phyloP scores from a whole-genome alignment of 2,797 vertebrate species.

The Myioborus miniatus region DNA sequence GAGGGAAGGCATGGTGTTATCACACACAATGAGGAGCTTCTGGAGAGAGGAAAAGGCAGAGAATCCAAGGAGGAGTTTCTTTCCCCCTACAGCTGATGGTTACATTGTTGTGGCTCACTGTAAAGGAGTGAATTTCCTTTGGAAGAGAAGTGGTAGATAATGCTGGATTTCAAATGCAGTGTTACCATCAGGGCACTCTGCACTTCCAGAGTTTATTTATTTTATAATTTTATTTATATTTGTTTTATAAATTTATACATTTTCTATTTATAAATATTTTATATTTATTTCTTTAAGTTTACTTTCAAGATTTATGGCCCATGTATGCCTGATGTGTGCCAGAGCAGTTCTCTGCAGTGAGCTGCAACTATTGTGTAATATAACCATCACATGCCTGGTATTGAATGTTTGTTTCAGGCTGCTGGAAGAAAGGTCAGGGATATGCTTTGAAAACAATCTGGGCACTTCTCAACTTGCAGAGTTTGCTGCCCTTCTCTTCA shows the following conservation, averaged over 20 bases:
- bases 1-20: neutral
- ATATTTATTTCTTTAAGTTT: neutral
- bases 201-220: neutral
- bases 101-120: neutral
- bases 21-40: neutral
- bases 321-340: neutral
- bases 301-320: neutral
- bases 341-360: neutral
- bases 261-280: neutral
- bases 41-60: neutral
- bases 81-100: neutral
- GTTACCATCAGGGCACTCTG: neutral
- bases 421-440: neutral
- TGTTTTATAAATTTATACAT: neutral
- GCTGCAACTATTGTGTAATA: neutral
- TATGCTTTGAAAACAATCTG: neutral
- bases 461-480: neutral
- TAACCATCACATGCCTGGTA: neutral
- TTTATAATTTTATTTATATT: neutral
- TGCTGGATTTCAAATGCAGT: neutral
- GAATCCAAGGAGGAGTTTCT: neutral
- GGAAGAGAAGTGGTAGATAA: neutral
- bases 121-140: neutral
- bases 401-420: neutral
- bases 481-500: neutral